These are phyloP conservation scores for Notospermus geniculatus DNA, from an alignment of 1,140 invertebrate species.

Conservation along the genomic window DNA sequence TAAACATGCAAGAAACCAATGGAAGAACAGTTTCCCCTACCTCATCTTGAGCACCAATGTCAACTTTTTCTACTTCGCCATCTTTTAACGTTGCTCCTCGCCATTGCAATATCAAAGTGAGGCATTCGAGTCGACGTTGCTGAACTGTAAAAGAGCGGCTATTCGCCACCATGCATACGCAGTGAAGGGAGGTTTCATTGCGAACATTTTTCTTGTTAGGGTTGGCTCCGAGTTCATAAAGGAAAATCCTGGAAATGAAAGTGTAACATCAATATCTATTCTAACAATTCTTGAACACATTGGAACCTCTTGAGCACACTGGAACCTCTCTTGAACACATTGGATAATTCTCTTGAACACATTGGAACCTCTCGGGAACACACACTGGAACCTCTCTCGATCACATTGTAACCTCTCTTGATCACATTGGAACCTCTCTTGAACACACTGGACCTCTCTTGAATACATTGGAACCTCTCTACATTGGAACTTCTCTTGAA, in stretches of 20 bases:
- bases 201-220: constrained; percentile 68
- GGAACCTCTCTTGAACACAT: no score
- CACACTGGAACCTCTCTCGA: no score
- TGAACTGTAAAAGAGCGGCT: constrained; percentile 57
- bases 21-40: constrained; percentile 45
- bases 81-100: constrained; percentile 59
- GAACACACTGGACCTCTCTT: no score
- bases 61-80: constrained; percentile 62
- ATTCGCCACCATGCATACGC: constrained; percentile 61
- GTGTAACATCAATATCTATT: background rate
- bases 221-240: constrained; percentile 67
- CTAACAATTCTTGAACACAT: no score
- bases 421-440: no score
- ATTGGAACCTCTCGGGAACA: no score
- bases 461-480: no score
- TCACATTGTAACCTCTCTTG: no score
- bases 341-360: no score
- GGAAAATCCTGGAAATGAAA: constrained; percentile 62
- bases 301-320: no score
- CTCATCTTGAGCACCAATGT: constrained; percentile 64
- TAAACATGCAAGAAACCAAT: background rate
- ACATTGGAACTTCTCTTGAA: no score
- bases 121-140: constrained; percentile 63
- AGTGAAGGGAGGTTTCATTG: constrained; percentile 67
- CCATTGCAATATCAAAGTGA: constrained; percentile 67